Evolutionary conservation across 2,797 vertebrate species (phyloP), one percentile per base, ranked within the genome.

Genomic region (Liparis tanakae): DNA sequence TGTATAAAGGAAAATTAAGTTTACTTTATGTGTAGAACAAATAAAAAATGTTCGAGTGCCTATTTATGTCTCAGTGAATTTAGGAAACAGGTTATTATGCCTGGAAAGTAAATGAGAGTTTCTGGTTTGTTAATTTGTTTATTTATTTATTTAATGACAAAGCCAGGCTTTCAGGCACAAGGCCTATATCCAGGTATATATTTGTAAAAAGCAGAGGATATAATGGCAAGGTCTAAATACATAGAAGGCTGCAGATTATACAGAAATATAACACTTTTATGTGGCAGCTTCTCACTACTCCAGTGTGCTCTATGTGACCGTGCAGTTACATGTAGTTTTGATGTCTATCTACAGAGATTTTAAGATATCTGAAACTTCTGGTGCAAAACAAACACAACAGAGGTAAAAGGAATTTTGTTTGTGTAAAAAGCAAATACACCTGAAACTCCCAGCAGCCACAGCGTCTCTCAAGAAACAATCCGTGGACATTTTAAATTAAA

Each of bases 401-500:
- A 53, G 34, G 22, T 60, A 43, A 80, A 80, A 72, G 57, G 57
- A 74, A 74, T 76, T 70, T 72, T 67, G 58, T 72, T 65, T 78
- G 15, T 59, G 56, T 13, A 20, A n/a, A 37, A 51, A 22, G 12
- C 48, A 50, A 54, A 54, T 30, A 30, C 13, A 30, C 30, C 15
- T 15, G 25, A 55, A 30, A 55, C 14, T 15, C 53, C 53, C 25
- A 17, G 53, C 25, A 36, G 22, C 3, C 39, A 30, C 54, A 14
- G 1, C 22, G 17, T 34, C 18, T 60, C 15, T 62, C 17, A 6
- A 48, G 46, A 69, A 18, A 46, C 36, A 18, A 18, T 39, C n/a
- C 46, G 12, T 22, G 2, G 25, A 59, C 7, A 43, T 59, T 68
- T 43, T 9, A 4, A 65, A 39, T 30, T 17, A 60, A 25, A 12